Evolutionary conservation across 2,797 vertebrate genomes (phyloP), one percentile per base, ranked within the genome.

Genomic region (Artibeus lituratus): DNA sequence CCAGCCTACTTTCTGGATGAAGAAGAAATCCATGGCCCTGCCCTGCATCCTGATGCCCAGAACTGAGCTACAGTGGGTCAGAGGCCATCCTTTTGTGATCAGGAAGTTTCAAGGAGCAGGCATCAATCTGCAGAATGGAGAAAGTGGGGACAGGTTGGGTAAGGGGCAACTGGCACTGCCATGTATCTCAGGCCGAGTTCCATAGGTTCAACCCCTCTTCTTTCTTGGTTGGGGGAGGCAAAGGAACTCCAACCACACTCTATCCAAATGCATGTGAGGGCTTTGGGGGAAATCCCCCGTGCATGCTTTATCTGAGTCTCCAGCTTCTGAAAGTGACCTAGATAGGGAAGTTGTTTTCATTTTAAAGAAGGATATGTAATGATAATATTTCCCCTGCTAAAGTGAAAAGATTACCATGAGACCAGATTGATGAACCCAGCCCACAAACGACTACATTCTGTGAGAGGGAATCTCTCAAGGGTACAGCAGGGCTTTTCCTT

Each of bases 1-100:
- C 98, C 99, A 9, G 98, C 98, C 87, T 98, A 98, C 97, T 98
- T 98, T 94, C 98, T 98, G 97, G 99, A 98, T 95, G 99, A 99
- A 42, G 99, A 99, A 93, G 99, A 99, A 98, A 98, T 99, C 96
- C 97, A 98, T 97, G 98, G 98, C 0, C 94, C 97, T 57, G 97
- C 97, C 55, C 98, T 98, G 35, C 98, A 98, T 80, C 98, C 99
- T 0, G 99, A 99, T 51, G 87, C 95, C 88, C 97, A 98, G 93
- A 98, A 98, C 97, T 98, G 98, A 98, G 89, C 93, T 10, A 42
- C 42, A 10, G 0, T 90, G 97, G 94, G 51, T 19, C 2, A 15
- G 73, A 89, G 87, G 80, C 96, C 96, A 91, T 97, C 98, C 39
- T 98, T 98, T 87, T 98, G 87, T 98, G 98, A 73, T 35, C n/a